These are phyloP conservation scores for Trissolcus japonicus DNA, from an alignment of 2,888 invertebrate species.

Conservation along the genomic window DNA sequence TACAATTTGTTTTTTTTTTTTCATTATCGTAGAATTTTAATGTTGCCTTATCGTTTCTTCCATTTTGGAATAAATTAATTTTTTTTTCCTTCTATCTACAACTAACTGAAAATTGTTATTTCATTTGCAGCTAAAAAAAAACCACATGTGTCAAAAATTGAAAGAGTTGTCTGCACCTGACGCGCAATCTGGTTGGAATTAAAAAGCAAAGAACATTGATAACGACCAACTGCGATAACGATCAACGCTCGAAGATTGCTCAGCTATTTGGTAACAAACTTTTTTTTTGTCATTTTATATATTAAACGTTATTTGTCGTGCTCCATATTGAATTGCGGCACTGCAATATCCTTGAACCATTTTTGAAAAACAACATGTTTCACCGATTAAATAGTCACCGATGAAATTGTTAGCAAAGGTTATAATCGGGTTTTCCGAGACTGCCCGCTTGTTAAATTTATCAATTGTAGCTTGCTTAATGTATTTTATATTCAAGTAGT, in stretches of 20 bases:
- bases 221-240: conserved; percentile 29
- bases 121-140: no score
- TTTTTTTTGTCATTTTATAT: neutral
- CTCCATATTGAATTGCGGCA: no score
- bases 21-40: conserved; percentile 4
- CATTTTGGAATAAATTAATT: neutral
- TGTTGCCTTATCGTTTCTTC: no score
- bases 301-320: no score
- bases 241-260: conserved; percentile 26
- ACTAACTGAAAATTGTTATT: no score
- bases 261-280: conserved; percentile 37
- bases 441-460: neutral
- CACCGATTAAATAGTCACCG: no score
- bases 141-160: conserved; percentile 6
- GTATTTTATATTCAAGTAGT: no score
- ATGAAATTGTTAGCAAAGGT: no score
- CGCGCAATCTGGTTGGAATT: conserved; percentile 13
- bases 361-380: no score
- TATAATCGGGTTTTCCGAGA: conserved; percentile 7
- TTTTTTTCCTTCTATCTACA: neutral
- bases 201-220: conserved; percentile 35
- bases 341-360: no score
- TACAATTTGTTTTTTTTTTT: neutral
- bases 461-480: no score
- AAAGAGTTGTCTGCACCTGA: neutral